Evolutionary conservation across 2,888 invertebrate genomes (phyloP).

Genomic region (Beris morrisii): DNA sequence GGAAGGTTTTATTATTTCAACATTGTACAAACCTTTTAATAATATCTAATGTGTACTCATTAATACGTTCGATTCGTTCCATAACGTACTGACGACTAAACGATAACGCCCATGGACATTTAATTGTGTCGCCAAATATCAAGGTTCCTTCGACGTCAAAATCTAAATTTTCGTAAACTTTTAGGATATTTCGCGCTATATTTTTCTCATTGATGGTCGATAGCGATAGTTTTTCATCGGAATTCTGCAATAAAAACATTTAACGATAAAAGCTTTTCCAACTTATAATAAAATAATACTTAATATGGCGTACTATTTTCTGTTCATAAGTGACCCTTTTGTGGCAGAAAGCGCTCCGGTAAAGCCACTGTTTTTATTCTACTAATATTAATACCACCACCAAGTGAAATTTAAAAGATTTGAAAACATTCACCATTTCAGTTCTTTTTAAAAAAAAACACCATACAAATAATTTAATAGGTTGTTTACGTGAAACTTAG

Average conservation of each 20-base stretch:
- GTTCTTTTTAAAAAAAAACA: too few relatives aligned
- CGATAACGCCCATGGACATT: constrained; percentile 48
- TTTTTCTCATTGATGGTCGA: constrained; percentile 29
- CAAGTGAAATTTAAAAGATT: too few relatives aligned
- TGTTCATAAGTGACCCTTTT: too few relatives aligned
- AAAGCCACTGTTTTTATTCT: too few relatives aligned
- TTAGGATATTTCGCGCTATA: constrained; percentile 45
- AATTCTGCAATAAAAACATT: constrained; percentile 44
- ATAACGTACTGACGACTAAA: constrained; percentile 47
- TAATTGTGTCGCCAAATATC: constrained; percentile 49
- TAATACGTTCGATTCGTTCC: constrained; percentile 44
- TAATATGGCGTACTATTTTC: too few relatives aligned
- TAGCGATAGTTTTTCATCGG: constrained; percentile 37
- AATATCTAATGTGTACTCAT: constrained; percentile 46
- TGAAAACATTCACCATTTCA: too few relatives aligned
- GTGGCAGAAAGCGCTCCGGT: too few relatives aligned
- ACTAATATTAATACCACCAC: too few relatives aligned
- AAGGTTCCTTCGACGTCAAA: constrained; percentile 47
- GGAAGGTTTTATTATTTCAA: background rate
- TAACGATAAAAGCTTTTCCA: too few relatives aligned
- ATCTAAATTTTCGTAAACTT: constrained; percentile 45
- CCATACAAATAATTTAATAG: too few relatives aligned
- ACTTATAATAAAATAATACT: background rate
- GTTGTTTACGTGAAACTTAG: too few relatives aligned
- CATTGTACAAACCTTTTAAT: constrained; percentile 45